A percentile compares a stretch with the other conserved stretches of the same genome.
Evolutionary conservation across 2,888 invertebrate genomes (phyloP).

Genomic region (Drosophila nr. perissopoda): DNA sequence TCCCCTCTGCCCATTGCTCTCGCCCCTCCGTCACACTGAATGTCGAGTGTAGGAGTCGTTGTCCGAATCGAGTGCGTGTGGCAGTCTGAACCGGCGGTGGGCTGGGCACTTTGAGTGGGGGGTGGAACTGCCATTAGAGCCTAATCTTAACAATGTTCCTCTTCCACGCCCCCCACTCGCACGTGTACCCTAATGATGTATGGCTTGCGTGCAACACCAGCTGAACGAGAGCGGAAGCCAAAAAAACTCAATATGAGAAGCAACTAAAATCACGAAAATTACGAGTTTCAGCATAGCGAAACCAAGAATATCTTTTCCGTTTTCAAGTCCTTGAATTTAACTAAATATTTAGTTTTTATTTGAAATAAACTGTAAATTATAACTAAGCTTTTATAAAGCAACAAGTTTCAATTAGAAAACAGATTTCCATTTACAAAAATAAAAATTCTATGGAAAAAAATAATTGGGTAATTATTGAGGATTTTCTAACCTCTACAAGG

Average conservation of each 20-base stretch:
- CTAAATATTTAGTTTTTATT: background rate
- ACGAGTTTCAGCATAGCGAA: background rate
- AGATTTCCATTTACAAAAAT: too few relatives aligned
- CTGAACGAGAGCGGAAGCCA: background rate
- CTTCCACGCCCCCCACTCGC: constrained; percentile 13
- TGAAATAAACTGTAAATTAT: too few relatives aligned
- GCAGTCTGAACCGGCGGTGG: constrained; percentile 7
- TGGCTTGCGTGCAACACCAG: constrained; percentile 23
- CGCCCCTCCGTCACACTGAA: background rate
- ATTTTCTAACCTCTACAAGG: too few relatives aligned
- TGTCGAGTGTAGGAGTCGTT: constrained; percentile 1
- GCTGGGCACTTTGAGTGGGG: background rate
- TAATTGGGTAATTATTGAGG: background rate
- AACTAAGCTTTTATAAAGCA: too few relatives aligned
- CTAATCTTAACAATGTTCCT: constrained; percentile 20
- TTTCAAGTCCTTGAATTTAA: background rate
- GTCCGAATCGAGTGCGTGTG: constrained; percentile 18
- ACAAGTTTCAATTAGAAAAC: too few relatives aligned
- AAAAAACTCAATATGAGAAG: background rate
- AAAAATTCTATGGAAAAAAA: too few relatives aligned
- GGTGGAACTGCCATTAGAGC: constrained; percentile 6
- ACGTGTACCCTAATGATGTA: constrained; percentile 22
- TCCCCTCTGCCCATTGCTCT: background rate
- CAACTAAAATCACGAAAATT: background rate
- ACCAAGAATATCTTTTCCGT: background rate